phyloP scores from a whole-genome alignment of 2,888 invertebrate species.

The Leptopilina syphax region DNA sequence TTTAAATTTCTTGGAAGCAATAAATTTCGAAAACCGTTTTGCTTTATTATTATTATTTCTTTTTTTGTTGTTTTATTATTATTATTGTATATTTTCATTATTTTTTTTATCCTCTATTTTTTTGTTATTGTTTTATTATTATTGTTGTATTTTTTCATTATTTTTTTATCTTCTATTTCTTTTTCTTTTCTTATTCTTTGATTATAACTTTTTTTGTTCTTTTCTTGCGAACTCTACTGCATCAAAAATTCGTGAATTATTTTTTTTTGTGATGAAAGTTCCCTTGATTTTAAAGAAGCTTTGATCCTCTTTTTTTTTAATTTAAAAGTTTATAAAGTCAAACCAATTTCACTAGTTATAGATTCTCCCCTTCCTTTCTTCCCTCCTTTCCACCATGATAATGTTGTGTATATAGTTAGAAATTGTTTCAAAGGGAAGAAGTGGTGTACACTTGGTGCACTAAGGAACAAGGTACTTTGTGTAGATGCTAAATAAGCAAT shows the following conservation, averaged over 20 bases:
- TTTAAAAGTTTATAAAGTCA: background rate
- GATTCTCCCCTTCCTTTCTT: background rate
- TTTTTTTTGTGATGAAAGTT: background rate
- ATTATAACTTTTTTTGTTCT: no score
- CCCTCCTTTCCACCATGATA: background rate
- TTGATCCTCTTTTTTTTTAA: background rate
- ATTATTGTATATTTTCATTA: no score
- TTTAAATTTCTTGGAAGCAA: background rate
- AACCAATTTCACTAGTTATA: conserved; percentile 14
- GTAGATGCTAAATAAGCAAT: conserved; percentile 24
- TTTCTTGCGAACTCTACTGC: no score
- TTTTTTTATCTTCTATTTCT: no score
- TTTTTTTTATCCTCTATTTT: no score
- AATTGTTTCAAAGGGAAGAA: conserved; percentile 36
- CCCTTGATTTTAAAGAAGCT: background rate
- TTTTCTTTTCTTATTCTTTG: no score
- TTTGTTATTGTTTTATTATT: no score
- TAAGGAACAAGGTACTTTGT: conserved; percentile 32
- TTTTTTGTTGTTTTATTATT: no score
- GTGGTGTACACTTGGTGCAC: background rate
- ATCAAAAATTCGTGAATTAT: background rate
- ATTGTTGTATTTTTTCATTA: no score
- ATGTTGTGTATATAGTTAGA: conserved; percentile 9
- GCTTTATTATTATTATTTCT: no score
- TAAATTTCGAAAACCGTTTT: conserved; percentile 1